These are phyloP conservation scores for Orientallactaga bullata DNA, from an alignment of 2,113 vertebrate species.

Conservation along the genomic window DNA sequence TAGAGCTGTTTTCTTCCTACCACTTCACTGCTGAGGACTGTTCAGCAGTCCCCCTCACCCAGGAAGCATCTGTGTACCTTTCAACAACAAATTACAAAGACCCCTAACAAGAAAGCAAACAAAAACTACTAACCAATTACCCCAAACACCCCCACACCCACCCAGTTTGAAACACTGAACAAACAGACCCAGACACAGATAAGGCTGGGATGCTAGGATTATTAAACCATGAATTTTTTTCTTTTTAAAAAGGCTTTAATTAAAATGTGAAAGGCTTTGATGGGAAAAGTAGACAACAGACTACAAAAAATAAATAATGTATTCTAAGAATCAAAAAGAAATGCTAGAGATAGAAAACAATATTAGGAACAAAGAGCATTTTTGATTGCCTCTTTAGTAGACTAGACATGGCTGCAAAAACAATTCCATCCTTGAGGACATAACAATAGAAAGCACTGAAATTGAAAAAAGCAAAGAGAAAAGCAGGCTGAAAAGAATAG, in stretches of 20 bases:
- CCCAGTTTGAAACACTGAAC: neutral
- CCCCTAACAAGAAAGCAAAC: neutral
- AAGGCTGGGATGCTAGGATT: neutral
- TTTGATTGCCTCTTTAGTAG: neutral
- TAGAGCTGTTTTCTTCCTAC: neutral
- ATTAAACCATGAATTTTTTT: neutral
- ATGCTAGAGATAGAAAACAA: neutral
- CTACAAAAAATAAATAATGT: neutral
- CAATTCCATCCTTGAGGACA: neutral
- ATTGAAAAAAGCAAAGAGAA: neutral
- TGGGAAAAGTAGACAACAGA: neutral
- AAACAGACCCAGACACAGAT: neutral
- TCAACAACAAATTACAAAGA: neutral
- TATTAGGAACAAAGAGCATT: neutral
- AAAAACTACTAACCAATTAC: neutral
- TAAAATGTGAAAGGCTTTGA: neutral
- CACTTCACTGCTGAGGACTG: neutral
- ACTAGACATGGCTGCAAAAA: neutral
- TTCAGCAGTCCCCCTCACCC: neutral
- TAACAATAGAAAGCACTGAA: neutral
- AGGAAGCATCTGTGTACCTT: neutral
- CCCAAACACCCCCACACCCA: neutral
- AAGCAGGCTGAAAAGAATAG: neutral
- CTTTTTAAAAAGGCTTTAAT: neutral
- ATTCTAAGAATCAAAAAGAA: neutral